Base-by-base conservation (phyloP, 2,797 vertebrate species). In the Gastrophryne carolinensis region DNA sequence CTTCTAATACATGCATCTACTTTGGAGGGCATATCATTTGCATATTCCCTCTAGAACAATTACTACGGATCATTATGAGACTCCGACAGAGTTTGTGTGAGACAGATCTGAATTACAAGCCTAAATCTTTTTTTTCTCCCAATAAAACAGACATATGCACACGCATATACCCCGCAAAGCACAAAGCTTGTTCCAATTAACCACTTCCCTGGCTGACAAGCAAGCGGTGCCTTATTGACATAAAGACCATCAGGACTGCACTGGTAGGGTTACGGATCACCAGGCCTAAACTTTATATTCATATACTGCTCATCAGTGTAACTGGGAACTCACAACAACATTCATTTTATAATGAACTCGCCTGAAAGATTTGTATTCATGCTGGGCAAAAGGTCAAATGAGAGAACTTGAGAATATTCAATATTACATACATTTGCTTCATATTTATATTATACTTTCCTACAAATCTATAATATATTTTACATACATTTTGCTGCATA, bases 11-110 rank as follows among this genome's bases (percentile, higher is more conserved):
- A n/a, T n/a, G n/a, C n/a, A n/a, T n/a, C n/a, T n/a, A n/a, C n/a
- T n/a, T n/a, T n/a, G n/a, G n/a, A n/a, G n/a, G n/a, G n/a, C n/a
- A n/a, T n/a, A n/a, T n/a, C n/a, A n/a, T n/a, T n/a, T n/a, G 35
- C 9, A 19, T 60, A 72, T 72, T 66, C 61, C 68, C 75, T 8
- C 5, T 15, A 50, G 75, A 11, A 27, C 52, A 72, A 78, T 78
- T 78, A 78, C 37, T 3, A 21, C 23, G 41, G 61, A 66, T 72
- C 41, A 72, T 50, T 66, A 66, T 29, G 24, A 26, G 65, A 66
- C 58, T 26, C 68, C 72, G 60, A 72, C 39, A 65, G n/a, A 24
- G 21, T 23, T 12, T 30, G 27, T 29, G 30, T 57, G 9, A 49
- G 41, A 58, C 44, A 29, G 64, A 71, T 37, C 49, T 30, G 52